Base-by-base conservation (phyloP, 2,113 vertebrate genomes). In the Catharus bicknelli region DNA sequence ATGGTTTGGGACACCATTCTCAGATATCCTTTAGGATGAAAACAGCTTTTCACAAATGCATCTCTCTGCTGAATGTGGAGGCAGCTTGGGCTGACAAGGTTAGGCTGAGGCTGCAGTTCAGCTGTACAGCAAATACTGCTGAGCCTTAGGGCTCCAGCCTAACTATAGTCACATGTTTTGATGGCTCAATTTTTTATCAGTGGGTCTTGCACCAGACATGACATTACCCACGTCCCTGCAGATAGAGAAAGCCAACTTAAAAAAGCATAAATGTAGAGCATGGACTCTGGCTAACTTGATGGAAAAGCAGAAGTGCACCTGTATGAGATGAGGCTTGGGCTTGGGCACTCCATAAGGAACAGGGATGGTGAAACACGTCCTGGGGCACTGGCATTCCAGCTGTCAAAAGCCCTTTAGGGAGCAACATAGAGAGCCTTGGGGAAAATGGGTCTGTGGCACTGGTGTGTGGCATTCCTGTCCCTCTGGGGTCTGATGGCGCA, bases 401-500 rank as follows among this genome's bases (percentile, higher is more conserved):
- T 50, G 51, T 18, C 4, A 5, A 3, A 9, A 26, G 5, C 32
- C 34, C 23, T 53, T 43, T 66, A 57, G 29, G 9, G 9, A 9
- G 1, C 11, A 59, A 42, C 11, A 7, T 1, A 11, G 25, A 54
- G 16, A 40, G 6, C 22, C 61, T 43, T 0, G 0, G 30, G 26
- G 61, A 6, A 58, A 88, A 51, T 1, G 21, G 3, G 22, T 25
- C 47, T 58, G 47, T 67, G 69, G 5, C 8, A 0, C 63, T 29
- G 3, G 22, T 25, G 38, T 58, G 47, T 63, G 69, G 5, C 8
- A 0, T 67, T 29, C 26, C 16, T 1, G 0, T 23, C 6, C 22
- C 34, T 38, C 32, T 29, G 42, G 48, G 29, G 23, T 75, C 0
- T 0, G 43, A 22, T 15, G 1, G 1, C 29, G 13, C 75, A 18